Evolutionary conservation across 37 sponge, comb jelly and placozoan genomes (phyloP), one percentile per base, ranked within the genome.

Genomic region (Haliclona indistincta): DNA sequence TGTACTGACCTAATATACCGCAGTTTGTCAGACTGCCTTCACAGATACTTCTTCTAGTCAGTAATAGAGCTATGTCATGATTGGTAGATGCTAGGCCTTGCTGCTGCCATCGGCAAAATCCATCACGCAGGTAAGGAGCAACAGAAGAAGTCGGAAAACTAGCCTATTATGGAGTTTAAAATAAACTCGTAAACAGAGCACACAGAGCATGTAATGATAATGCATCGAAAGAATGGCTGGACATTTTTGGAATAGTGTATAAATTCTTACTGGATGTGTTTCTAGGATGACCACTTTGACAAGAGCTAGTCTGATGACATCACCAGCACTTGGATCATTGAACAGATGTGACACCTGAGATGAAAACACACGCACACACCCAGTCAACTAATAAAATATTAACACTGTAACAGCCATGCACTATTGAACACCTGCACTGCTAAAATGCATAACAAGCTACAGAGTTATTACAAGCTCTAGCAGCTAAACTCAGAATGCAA

Each of bases 261-360:
- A 17, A 37, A 0, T 37, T 17, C 37, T 34, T 71, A 77, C 77
- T 71, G 56, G 54, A 6, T 70, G 15, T 3, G 19, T 17, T 3
- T 86, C 68, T 0, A 79, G 64, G 28, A 86, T 68, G 44, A 74
- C 38, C 17, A 67, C 41, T 36, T 73, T 43, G 33, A 87, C 82
- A 3, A 87, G 54, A 0, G 76, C 82, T 5, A 87, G 25, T 23
- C 68, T 87, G 4, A 87, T 32, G 3, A 62, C 38, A 72, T 67
- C 53, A 13, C 82, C 82, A 60, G 76, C 37, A 38, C 36, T 64
- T 0, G 82, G 72, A 58, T 87, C 71, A 37, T 65, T 56, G 40
- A 63, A 87, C 34, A 87, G 65, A 41, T 72, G 80, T 30, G 71
- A 49, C 1, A 87, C 88, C 81, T n/a, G n/a, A n/a, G n/a, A n/a